Evolutionary conservation across 2,888 invertebrate genomes (phyloP).

Genomic region (Sisyra nigra): DNA sequence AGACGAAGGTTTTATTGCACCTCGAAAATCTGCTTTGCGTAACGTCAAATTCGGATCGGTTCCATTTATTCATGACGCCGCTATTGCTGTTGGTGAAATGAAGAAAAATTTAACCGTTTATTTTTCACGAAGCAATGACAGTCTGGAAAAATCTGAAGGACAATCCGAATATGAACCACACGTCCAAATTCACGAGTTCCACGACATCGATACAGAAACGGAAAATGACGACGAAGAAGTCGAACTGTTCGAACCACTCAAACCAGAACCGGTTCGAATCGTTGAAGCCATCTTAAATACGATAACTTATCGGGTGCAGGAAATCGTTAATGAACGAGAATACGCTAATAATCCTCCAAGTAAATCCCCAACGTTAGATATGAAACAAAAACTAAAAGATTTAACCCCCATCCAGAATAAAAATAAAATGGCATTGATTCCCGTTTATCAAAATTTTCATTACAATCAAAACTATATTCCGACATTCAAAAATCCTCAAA

Average conservation of each 20-base stretch:
- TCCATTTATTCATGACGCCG: neutral
- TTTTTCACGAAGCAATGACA: slow-evolving; percentile 4
- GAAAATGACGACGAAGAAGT: slow-evolving; percentile 10
- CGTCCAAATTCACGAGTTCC: slow-evolving; percentile 5
- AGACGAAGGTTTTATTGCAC: neutral
- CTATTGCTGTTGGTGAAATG: neutral
- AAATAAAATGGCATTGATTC: slow-evolving; percentile 8
- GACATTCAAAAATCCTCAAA: slow-evolving; percentile 17
- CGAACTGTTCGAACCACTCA: slow-evolving; percentile 8
- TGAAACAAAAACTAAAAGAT: slow-evolving; percentile 5
- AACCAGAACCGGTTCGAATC: slow-evolving; percentile 20
- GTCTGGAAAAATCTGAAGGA: slow-evolving; percentile 1
- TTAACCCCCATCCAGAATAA: slow-evolving; percentile 8
- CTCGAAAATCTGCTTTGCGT: slow-evolving; percentile 7
- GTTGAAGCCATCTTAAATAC: slow-evolving; percentile 16
- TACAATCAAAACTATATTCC: slow-evolving; percentile 9
- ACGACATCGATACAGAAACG: neutral
- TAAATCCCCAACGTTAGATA: slow-evolving; percentile 6
- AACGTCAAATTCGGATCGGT: slow-evolving; percentile 1
- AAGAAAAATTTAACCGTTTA: slow-evolving; percentile 7
- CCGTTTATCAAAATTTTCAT: slow-evolving; percentile 7
- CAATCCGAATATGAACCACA: neutral
- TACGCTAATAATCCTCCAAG: slow-evolving; percentile 1
- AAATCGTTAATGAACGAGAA: slow-evolving; percentile 13
- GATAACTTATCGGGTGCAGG: slow-evolving; percentile 15